phyloP scores from a whole-genome alignment of 1,140 invertebrate genomes.

The Bombus superbus region DNA sequence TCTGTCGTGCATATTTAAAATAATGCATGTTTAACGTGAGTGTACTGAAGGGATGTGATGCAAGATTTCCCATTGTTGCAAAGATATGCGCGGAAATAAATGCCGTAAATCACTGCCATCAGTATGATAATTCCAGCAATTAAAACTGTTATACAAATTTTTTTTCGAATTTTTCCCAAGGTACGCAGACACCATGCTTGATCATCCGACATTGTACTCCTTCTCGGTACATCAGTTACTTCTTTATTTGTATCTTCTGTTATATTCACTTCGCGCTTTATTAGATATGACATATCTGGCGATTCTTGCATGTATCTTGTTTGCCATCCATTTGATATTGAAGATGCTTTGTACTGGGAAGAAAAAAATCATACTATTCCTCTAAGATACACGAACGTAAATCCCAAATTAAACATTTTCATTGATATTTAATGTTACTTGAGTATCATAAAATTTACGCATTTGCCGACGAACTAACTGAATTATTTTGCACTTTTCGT shows the following conservation, averaged over 20 bases:
- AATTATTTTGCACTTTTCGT: slow-evolving; percentile 72
- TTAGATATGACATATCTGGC: not conserved
- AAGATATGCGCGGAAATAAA: slow-evolving; percentile 58
- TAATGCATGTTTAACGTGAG: slow-evolving; percentile 46
- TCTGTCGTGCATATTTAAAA: slow-evolving; percentile 43
- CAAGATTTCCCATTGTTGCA: slow-evolving; percentile 59
- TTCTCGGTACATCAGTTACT: too few species aligned
- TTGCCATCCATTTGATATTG: not conserved
- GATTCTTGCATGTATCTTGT: not conserved
- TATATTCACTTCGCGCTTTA: not conserved
- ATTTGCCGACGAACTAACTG: slow-evolving; percentile 72
- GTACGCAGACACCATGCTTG: not conserved
- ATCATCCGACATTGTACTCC: too few species aligned
- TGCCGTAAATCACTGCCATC: slow-evolving; percentile 50
- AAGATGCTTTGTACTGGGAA: not conserved
- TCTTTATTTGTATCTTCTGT: too few species aligned
- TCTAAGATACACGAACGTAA: not conserved
- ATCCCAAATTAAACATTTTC: not conserved
- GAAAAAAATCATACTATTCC: not conserved
- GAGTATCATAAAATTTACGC: slow-evolving; percentile 54
- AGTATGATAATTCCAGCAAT: slow-evolving; percentile 53
- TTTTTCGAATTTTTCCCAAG: slow-evolving; percentile 31
- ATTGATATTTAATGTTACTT: slow-evolving; percentile 57
- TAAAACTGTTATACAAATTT: slow-evolving; percentile 32
- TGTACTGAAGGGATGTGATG: slow-evolving; percentile 40